phyloP scores from a whole-genome alignment of 2,888 invertebrate genomes.

The Heliconius aoede region DNA sequence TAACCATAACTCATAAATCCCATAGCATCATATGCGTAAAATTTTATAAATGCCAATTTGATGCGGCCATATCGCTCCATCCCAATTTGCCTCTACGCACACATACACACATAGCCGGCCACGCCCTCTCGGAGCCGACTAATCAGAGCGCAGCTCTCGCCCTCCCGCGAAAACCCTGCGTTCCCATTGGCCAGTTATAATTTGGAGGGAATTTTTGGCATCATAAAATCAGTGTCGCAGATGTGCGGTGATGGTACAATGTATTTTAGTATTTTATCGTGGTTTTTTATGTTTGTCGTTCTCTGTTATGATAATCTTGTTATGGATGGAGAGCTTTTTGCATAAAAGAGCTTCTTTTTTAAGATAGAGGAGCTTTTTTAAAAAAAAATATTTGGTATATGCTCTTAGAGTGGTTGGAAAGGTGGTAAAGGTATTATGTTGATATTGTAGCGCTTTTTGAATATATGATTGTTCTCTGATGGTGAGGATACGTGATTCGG shows the following conservation, averaged over 20 bases:
- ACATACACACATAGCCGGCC: constrained; percentile 66
- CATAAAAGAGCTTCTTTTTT: constrained; percentile 63
- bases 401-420: not conserved
- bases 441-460: too few species aligned
- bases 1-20: constrained; percentile 19
- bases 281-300: constrained; percentile 69
- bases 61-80: constrained; percentile 44
- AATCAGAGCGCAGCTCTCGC: constrained; percentile 68
- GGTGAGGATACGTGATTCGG: not conserved
- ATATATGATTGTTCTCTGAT: not conserved
- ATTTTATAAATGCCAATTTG: constrained; percentile 43
- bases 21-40: constrained; percentile 43
- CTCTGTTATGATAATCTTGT: constrained; percentile 76
- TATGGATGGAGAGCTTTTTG: constrained; percentile 71
- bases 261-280: constrained; percentile 71
- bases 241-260: constrained; percentile 60
- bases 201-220: constrained; percentile 79
- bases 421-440: not conserved
- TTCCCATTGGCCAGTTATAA: constrained; percentile 62
- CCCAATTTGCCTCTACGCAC: constrained; percentile 51
- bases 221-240: constrained; percentile 63
- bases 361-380: constrained; percentile 36
- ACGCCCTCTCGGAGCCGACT: constrained; percentile 66
- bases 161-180: constrained; percentile 65
- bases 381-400: constrained; percentile 7